Percentiles rank a stretch among this genome's conserved stretches.
phyloP scores from a whole-genome alignment of 2,888 invertebrate species.

The Mythimna loreyi region DNA sequence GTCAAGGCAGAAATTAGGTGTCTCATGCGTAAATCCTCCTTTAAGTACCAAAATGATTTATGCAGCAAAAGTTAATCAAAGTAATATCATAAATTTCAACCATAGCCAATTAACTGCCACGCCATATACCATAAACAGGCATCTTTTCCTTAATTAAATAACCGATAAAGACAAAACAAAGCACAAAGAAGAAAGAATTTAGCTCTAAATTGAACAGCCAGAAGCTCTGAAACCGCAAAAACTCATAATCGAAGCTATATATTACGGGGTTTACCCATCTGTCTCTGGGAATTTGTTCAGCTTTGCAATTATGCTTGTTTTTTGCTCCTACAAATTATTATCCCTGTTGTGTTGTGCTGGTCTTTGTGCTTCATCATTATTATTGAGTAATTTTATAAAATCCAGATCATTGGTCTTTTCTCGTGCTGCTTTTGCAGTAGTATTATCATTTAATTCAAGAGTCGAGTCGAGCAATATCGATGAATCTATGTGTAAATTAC shows the following conservation, averaged over 20 bases:
- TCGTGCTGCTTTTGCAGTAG: slow-evolving; percentile 3
- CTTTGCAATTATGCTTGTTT: slow-evolving; percentile 55
- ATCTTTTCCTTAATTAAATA: slow-evolving; percentile 30
- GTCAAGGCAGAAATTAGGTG: slow-evolving; percentile 1
- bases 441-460: slow-evolving; percentile 26
- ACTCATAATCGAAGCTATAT: slow-evolving; percentile 52
- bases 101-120: not conserved
- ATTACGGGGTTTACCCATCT: slow-evolving; percentile 59
- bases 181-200: slow-evolving; percentile 21
- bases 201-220: slow-evolving; percentile 33
- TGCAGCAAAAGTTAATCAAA: not conserved
- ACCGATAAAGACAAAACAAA: slow-evolving; percentile 33
- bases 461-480: slow-evolving; percentile 7
- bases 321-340: slow-evolving; percentile 50
- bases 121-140: not conserved
- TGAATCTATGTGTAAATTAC: slow-evolving; percentile 22
- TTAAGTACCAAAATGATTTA: not conserved
- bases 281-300: slow-evolving; percentile 56
- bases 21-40: not conserved
- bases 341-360: slow-evolving; percentile 24
- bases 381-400: slow-evolving; percentile 19
- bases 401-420: slow-evolving; percentile 7
- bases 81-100: not conserved
- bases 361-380: slow-evolving; percentile 38
- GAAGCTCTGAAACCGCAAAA: slow-evolving; percentile 50